These are phyloP conservation scores for Chlorospingus flavigularis DNA, from an alignment of 2,797 vertebrate species.

Conservation along the genomic window DNA sequence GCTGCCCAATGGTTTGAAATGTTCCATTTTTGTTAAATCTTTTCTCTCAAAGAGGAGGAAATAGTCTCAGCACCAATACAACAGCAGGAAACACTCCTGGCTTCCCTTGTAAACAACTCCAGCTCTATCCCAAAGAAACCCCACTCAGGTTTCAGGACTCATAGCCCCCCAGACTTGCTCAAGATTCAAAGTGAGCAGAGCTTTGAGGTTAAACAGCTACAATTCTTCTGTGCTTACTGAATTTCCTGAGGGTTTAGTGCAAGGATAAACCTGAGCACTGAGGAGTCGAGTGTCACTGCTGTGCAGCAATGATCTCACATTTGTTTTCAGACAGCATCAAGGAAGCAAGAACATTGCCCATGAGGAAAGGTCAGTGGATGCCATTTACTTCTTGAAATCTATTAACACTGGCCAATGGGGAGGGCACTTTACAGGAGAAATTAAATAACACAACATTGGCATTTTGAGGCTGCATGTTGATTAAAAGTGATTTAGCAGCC, in stretches of 20 bases:
- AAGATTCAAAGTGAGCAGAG: neutral
- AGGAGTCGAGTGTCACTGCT: neutral
- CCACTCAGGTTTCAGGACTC: neutral
- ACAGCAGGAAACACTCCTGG: constrained; percentile 16
- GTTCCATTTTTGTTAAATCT: neutral
- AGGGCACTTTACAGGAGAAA: neutral
- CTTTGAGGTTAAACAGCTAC: neutral
- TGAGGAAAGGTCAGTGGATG: neutral
- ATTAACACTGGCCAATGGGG: neutral
- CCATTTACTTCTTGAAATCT: neutral
- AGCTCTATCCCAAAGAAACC: neutral
- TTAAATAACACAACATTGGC: neutral
- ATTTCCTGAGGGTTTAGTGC: neutral
- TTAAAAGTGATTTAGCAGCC: neutral
- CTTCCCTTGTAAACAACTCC: neutral
- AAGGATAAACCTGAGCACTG: neutral
- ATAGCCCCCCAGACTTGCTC: neutral
- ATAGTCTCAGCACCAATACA: neutral
- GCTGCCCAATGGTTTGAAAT: neutral
- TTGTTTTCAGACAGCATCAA: neutral
- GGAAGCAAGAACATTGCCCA: neutral
- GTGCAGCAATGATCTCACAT: accelerated
- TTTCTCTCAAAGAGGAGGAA: neutral
- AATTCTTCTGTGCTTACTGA: neutral
- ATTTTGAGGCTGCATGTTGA: neutral